Conservation (phyloP, 1,140 invertebrate species). For the Leptopilina clavipes region DNA sequence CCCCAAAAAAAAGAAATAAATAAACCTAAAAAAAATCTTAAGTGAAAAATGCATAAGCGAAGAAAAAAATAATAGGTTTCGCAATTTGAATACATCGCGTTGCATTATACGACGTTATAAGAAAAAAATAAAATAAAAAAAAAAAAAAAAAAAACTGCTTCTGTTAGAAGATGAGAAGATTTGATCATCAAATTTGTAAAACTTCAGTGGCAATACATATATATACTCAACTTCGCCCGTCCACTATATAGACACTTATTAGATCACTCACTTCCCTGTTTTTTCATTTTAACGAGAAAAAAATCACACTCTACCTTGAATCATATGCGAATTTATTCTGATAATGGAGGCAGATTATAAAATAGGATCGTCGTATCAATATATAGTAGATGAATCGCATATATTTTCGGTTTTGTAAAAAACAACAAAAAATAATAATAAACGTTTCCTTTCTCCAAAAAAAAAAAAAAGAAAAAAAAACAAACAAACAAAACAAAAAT, state of each 20-base stretch:
- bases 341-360: conserved; percentile 12
- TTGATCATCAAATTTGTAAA: conserved; percentile 49
- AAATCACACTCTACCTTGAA: conserved; percentile 8
- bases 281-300: conserved; percentile 9
- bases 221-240: conserved; percentile 60
- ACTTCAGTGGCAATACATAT: conserved; percentile 57
- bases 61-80: conserved; percentile 36
- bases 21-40: conserved; percentile 26
- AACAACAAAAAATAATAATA: conserved; percentile 23
- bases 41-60: conserved; percentile 33
- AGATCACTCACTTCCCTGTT: conserved; percentile 28
- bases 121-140: no score
- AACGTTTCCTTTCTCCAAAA: conserved; percentile 30
- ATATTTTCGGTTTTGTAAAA: conserved; percentile 34
- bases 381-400: conserved; percentile 29
- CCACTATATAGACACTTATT: conserved; percentile 52
- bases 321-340: conserved; percentile 31
- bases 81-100: conserved; percentile 53
- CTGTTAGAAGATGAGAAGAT: conserved; percentile 51
- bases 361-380: conserved; percentile 21
- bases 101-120: conserved; percentile 55
- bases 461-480: background rate
- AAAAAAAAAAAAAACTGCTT: conserved; percentile 40
- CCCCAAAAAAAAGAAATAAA: no score
- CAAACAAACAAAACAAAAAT: no score